Conservation (phyloP, 2,113 vertebrate species). For the Rana temporaria region DNA sequence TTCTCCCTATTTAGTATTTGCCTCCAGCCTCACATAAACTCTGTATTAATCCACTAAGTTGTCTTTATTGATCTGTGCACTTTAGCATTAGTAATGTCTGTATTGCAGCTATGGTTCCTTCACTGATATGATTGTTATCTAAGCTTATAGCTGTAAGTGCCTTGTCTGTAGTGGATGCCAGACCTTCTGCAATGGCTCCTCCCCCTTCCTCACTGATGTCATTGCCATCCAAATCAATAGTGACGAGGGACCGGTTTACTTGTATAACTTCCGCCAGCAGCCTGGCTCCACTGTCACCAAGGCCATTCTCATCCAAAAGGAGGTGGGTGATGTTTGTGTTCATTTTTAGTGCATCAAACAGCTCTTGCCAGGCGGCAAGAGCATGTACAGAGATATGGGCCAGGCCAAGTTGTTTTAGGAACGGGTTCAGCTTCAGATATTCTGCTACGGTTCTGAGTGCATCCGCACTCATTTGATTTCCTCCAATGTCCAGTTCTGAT, state of each 20-base stretch:
- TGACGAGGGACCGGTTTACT: constrained; percentile 65
- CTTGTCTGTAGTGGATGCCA: constrained; percentile 62
- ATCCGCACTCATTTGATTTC: constrained; percentile 70
- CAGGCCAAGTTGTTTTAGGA: constrained; percentile 74
- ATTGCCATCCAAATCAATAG: constrained; percentile 76
- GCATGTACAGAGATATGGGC: constrained; percentile 69
- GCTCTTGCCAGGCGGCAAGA: constrained; percentile 71
- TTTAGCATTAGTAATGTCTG: constrained; percentile 59
- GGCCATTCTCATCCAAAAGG: constrained; percentile 75
- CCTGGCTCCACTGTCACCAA: constrained; percentile 73
- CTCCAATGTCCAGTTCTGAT: constrained; percentile 77
- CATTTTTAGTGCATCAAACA: constrained; percentile 73
- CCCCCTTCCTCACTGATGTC: constrained; percentile 74
- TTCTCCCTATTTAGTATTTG: too few relatives aligned
- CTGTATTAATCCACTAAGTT: too few relatives aligned
- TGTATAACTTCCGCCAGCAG: constrained; percentile 71
- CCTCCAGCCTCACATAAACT: too few relatives aligned
- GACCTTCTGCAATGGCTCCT: constrained; percentile 69
- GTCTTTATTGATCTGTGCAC: too few relatives aligned
- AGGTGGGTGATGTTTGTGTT: constrained; percentile 69
- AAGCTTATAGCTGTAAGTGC: constrained; percentile 72
- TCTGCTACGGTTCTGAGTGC: constrained; percentile 72
- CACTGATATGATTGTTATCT: constrained; percentile 73
- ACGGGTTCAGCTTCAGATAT: constrained; percentile 72
- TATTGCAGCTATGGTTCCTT: constrained; percentile 69